Evolutionary conservation across 2,888 invertebrate species (phyloP).

Genomic region (Sesamia inferens): DNA sequence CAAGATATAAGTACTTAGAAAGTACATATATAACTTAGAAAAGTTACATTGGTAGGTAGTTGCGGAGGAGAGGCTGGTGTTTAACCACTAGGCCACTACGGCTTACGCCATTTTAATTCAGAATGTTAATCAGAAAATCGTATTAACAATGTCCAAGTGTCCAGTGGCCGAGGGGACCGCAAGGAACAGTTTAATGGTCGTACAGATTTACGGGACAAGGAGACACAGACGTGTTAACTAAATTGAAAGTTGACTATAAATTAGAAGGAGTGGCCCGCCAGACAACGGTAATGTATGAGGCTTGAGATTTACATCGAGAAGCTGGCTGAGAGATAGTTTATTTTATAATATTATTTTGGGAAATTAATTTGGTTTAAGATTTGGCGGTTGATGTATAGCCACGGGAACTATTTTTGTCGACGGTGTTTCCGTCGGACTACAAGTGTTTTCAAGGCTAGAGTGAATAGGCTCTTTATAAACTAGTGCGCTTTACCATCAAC

Average conservation of each 20-base stretch:
- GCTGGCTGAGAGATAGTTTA: background rate
- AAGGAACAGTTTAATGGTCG: conserved; percentile 84
- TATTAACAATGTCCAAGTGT: conserved; percentile 63
- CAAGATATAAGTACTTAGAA: too few relatives aligned
- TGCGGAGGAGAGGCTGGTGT: too few relatives aligned
- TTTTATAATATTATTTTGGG: conserved; percentile 2
- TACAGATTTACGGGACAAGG: conserved; percentile 82
- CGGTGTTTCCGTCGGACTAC: too few relatives aligned
- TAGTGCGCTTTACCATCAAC: too few relatives aligned
- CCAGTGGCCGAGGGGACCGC: conserved; percentile 74
- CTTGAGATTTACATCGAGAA: conserved; percentile 41
- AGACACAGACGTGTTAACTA: conserved; percentile 80
- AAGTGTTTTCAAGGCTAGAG: too few relatives aligned
- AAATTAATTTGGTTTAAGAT: conserved; percentile 4
- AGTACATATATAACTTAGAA: too few relatives aligned
- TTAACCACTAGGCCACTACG: too few relatives aligned
- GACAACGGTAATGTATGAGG: conserved; percentile 61
- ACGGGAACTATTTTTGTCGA: too few relatives aligned
- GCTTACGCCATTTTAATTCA: conserved; percentile 22
- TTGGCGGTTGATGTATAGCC: background rate
- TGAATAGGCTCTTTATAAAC: too few relatives aligned
- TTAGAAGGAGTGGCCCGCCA: conserved; percentile 72
- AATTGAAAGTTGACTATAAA: conserved; percentile 89
- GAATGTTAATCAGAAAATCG: conserved; percentile 59
- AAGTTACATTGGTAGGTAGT: too few relatives aligned